A percentile compares a stretch with the other conserved stretches of the same genome.
Conservation (phyloP, 2,888 invertebrate genomes). For the Alcis repandata region DNA sequence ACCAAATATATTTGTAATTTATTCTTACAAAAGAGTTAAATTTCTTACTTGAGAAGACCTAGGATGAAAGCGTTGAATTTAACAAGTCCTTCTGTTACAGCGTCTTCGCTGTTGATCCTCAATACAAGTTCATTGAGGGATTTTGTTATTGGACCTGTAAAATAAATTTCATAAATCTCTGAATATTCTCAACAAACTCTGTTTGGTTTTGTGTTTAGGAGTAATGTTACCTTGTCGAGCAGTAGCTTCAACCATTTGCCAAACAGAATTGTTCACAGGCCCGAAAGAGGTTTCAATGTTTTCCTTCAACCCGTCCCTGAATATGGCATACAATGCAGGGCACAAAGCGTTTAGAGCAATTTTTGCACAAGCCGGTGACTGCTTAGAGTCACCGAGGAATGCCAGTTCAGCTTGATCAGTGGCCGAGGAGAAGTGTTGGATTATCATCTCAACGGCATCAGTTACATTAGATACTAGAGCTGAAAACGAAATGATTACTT, state of each 20-base stretch:
- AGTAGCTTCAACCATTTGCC: slow-evolving; percentile 96
- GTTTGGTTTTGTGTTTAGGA: neutral
- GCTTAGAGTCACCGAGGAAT: slow-evolving; percentile 85
- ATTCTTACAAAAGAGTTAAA: neutral
- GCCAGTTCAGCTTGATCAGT: slow-evolving; percentile 88
- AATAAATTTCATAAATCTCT: slow-evolving; percentile 4
- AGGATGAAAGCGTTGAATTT: slow-evolving; percentile 96
- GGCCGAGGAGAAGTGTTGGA: slow-evolving; percentile 90
- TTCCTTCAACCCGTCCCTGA: slow-evolving; percentile 94
- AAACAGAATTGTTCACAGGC: slow-evolving; percentile 94
- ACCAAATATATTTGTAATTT: neutral
- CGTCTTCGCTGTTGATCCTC: slow-evolving; percentile 93
- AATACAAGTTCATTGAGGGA: slow-evolving; percentile 94
- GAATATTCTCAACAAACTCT: neutral
- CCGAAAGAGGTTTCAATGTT: slow-evolving; percentile 94
- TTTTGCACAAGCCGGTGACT: slow-evolving; percentile 90
- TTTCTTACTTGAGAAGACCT: slow-evolving; percentile 93
- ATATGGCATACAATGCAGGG: slow-evolving; percentile 93
- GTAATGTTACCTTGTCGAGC: slow-evolving; percentile 90
- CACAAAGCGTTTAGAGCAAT: slow-evolving; percentile 92
- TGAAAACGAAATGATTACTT: slow-evolving; percentile 61
- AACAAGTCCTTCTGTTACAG: slow-evolving; percentile 93
- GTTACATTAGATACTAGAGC: slow-evolving; percentile 91
- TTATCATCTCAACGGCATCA: slow-evolving; percentile 91
- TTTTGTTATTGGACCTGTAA: slow-evolving; percentile 91